phyloP scores from a whole-genome alignment of 2,797 vertebrate species.

The Sternarchorhynchus goeldii region DNA sequence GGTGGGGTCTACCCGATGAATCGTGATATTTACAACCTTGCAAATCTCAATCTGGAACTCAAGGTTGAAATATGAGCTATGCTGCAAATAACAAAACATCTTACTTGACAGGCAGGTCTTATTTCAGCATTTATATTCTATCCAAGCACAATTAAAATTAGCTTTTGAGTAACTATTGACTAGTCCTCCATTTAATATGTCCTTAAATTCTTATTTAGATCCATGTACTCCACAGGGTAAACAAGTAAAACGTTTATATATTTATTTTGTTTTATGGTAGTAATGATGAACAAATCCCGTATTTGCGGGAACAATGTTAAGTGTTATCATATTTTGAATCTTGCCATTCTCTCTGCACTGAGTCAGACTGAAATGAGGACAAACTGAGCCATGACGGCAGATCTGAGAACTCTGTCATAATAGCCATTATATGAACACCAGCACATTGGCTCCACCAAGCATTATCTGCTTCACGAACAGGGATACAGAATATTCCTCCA shows the following conservation, averaged over 20 bases:
- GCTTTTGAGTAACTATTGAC: too few species aligned
- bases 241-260: constrained; percentile 2
- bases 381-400: constrained; percentile 12
- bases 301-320: constrained; percentile 13
- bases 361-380: constrained; percentile 30
- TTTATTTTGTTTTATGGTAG: constrained; percentile 6
- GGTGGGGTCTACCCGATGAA: constrained; percentile 32
- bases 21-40: constrained; percentile 23
- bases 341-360: not conserved
- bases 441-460: not conserved
- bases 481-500: not conserved
- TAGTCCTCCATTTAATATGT: too few species aligned
- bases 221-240: not conserved
- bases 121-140: constrained; percentile 4
- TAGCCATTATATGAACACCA: constrained; percentile 4
- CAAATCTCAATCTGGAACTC: constrained; percentile 19
- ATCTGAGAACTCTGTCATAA: constrained; percentile 23
- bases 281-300: constrained; percentile 10
- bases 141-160: too few species aligned
- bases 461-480: constrained; percentile 17
- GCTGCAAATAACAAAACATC: constrained; percentile 18
- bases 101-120: not conserved
- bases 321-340: constrained; percentile 10
- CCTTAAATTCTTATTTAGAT: constrained; percentile 13
- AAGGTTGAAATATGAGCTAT: constrained; percentile 34